A percentile compares a stretch with the other conserved stretches of the same genome.
Conservation (phyloP, 1,140 invertebrate genomes). For the Micrasema minimum region DNA sequence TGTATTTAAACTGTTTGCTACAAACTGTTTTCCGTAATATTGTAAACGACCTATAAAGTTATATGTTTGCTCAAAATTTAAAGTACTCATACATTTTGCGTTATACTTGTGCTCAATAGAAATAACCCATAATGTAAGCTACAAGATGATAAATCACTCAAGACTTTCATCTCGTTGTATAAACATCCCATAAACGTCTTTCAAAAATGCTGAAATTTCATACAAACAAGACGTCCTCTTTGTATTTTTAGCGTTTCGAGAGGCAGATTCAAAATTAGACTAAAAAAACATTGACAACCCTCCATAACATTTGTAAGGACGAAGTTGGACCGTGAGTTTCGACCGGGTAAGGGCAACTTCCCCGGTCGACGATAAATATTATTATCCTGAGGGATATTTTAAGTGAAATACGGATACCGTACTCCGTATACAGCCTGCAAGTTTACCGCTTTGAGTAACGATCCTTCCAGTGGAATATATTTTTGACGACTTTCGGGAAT, state of each 20-base stretch:
- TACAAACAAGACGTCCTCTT: background rate
- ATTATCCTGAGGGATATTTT: slow-evolving; percentile 27
- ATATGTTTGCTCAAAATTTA: no score
- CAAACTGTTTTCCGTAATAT: no score
- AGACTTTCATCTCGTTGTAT: no score
- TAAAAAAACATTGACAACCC: slow-evolving; percentile 19
- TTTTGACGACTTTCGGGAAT: slow-evolving; percentile 26
- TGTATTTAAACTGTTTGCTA: no score
- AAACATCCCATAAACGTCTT: no score
- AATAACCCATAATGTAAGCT: no score
- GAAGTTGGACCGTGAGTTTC: slow-evolving; percentile 25
- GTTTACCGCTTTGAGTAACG: slow-evolving; percentile 10
- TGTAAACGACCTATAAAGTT: no score
- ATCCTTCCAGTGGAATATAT: slow-evolving; percentile 15
- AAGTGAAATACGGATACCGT: slow-evolving; percentile 11
- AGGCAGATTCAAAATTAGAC: background rate
- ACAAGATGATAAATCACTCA: no score
- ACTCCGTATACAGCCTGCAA: background rate
- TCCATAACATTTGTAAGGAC: slow-evolving; percentile 15
- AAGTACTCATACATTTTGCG: no score
- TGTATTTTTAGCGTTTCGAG: background rate
- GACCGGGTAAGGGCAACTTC: slow-evolving; percentile 4
- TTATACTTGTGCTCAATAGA: no score
- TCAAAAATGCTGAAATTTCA: no score
- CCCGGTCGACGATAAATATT: slow-evolving; percentile 30